A percentile compares a stretch with the other conserved stretches of the same genome.
Evolutionary conservation across 2,888 invertebrate species (phyloP).

Genomic region (Lasioglossum lativentre): DNA sequence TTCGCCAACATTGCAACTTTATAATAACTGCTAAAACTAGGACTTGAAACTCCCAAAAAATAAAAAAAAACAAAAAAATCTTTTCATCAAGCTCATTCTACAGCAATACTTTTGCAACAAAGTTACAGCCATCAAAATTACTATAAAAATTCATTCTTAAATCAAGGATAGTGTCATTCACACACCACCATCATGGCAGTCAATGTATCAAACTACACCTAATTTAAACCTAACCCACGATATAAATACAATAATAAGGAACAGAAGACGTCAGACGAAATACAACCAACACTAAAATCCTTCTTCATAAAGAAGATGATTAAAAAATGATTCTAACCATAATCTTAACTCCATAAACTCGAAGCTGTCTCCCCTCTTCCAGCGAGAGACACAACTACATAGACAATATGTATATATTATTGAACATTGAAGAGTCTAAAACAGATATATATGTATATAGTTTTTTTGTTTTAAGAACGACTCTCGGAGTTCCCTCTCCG

Average conservation of each 20-base stretch:
- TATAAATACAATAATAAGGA: neutral
- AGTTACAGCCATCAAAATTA: neutral
- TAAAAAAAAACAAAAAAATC: neutral
- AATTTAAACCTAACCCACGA: neutral
- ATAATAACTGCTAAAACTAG: neutral
- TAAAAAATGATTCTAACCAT: neutral
- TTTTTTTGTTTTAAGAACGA: neutral
- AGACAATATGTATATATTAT: constrained; percentile 14
- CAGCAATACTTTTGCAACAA: too few relatives aligned
- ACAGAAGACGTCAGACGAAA: neutral
- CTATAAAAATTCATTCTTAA: neutral
- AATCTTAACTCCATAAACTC: neutral
- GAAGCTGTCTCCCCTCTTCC: neutral
- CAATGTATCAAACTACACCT: neutral
- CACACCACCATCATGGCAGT: neutral
- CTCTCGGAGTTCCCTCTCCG: neutral
- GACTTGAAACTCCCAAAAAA: neutral
- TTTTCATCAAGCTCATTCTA: neutral
- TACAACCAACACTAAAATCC: neutral
- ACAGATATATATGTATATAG: constrained; percentile 2
- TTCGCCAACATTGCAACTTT: neutral
- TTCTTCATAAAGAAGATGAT: neutral
- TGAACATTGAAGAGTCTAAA: constrained; percentile 24
- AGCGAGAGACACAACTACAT: neutral
- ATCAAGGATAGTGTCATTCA: neutral